Conservation (phyloP, 2,113 vertebrate genomes). For the Saimiri boliviensis region DNA sequence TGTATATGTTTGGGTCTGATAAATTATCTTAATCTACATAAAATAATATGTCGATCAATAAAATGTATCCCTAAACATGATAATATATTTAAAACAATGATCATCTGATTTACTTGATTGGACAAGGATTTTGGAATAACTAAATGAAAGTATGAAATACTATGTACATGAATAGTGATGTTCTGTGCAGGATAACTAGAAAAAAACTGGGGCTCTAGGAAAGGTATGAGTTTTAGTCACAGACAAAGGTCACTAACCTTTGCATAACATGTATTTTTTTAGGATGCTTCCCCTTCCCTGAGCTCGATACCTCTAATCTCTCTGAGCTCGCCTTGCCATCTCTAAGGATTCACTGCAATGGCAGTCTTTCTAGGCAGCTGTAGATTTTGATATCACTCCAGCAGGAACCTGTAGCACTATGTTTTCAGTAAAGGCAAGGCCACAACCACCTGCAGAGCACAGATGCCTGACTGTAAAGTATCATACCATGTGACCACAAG, state of each 20-base stretch:
- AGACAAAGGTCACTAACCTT: background rate
- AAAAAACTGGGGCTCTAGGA: background rate
- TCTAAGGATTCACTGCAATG: background rate
- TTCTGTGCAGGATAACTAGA: background rate
- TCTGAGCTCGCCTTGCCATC: background rate
- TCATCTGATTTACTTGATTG: background rate
- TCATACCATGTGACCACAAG: background rate
- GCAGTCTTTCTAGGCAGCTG: background rate
- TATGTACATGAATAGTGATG: background rate
- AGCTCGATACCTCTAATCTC: background rate
- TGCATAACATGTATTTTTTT: background rate
- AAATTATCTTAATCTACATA: background rate
- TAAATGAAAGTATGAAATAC: background rate
- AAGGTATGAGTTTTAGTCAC: background rate
- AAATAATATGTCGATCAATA: background rate
- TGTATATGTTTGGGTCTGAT: background rate
- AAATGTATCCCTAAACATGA: background rate
- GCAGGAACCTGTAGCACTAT: too few relatives aligned
- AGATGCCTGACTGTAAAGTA: background rate
- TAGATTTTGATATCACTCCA: background rate
- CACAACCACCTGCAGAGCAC: accelerated
- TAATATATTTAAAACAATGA: background rate
- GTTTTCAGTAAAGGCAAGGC: accelerated
- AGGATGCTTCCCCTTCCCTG: background rate
- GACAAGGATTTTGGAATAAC: background rate